Conservation (phyloP, 2,888 invertebrate genomes). For the Daptonema setosum region DNA sequence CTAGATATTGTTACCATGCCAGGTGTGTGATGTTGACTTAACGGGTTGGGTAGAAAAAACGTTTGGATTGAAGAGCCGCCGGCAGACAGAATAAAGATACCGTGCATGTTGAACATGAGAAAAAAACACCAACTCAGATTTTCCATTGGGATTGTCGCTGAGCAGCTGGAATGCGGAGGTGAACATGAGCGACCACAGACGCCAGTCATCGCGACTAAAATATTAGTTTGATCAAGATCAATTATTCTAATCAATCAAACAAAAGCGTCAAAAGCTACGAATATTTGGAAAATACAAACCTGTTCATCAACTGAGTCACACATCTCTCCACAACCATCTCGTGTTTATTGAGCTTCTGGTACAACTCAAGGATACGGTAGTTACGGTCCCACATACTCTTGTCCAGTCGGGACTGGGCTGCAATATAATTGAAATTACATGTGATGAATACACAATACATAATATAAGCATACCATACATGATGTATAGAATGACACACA, state of each 20-base stretch:
- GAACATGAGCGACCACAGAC: constrained; percentile 9
- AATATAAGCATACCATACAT: too few relatives aligned
- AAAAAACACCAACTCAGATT: neutral
- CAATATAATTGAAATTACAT: too few relatives aligned
- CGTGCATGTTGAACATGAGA: too few relatives aligned
- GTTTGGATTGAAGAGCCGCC: too few relatives aligned
- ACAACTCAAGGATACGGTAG: neutral
- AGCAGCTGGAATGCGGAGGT: neutral
- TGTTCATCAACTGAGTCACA: neutral
- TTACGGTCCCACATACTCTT: neutral
- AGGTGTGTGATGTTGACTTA: too few relatives aligned
- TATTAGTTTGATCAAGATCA: neutral
- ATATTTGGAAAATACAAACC: neutral
- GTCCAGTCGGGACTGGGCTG: too few relatives aligned
- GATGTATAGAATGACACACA: too few relatives aligned
- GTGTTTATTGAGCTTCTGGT: neutral
- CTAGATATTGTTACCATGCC: too few relatives aligned
- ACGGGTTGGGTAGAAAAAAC: too few relatives aligned
- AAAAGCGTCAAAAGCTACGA: neutral
- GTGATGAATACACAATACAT: too few relatives aligned
- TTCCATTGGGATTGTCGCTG: neutral
- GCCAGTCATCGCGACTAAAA: constrained; percentile 13
- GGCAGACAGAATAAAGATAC: too few relatives aligned
- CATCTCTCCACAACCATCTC: neutral
- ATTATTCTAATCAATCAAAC: neutral